These are phyloP conservation scores for Muscicapa comitata DNA, from an alignment of 2,797 vertebrate species.

Conservation along the genomic window DNA sequence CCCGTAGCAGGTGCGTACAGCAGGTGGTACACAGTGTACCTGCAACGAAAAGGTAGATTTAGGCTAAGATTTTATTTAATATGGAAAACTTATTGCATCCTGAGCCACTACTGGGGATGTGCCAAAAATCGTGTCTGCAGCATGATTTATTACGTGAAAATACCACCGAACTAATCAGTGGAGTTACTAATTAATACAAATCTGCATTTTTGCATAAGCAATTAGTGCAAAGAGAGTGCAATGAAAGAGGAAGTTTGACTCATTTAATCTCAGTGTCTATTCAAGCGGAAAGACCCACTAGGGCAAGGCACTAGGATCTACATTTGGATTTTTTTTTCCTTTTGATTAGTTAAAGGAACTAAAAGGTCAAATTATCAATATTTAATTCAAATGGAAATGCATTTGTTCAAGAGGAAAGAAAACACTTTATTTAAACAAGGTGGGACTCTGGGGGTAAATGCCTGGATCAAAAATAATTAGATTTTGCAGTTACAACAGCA, in stretches of 20 bases:
- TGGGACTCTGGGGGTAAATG: conserved; percentile 63
- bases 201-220: conserved; percentile 93
- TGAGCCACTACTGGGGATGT: conserved; percentile 79
- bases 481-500: conserved; percentile 63
- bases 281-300: conserved; percentile 81
- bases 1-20: conserved; percentile 76
- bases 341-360: conserved; percentile 83
- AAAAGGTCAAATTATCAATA: conserved; percentile 87
- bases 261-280: conserved; percentile 83
- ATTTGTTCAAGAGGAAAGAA: conserved; percentile 75
- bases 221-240: conserved; percentile 82
- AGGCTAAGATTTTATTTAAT: conserved; percentile 81
- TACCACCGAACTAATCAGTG: conserved; percentile 86
- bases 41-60: conserved; percentile 78
- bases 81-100: conserved; percentile 78
- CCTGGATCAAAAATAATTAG: conserved; percentile 71
- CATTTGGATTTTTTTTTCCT: conserved; percentile 73
- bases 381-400: conserved; percentile 81
- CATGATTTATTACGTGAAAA: conserved; percentile 87
- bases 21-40: conserved; percentile 81
- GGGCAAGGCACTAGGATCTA: conserved; percentile 76
- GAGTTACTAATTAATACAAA: conserved; percentile 91
- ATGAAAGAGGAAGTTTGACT: conserved; percentile 82
- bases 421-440: conserved; percentile 75
- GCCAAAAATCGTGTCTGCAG: conserved; percentile 83